Evolutionary conservation across 2,797 vertebrate species (phyloP), one percentile per base, ranked within the genome.

Genomic region (Craterocephalus amniculus): DNA sequence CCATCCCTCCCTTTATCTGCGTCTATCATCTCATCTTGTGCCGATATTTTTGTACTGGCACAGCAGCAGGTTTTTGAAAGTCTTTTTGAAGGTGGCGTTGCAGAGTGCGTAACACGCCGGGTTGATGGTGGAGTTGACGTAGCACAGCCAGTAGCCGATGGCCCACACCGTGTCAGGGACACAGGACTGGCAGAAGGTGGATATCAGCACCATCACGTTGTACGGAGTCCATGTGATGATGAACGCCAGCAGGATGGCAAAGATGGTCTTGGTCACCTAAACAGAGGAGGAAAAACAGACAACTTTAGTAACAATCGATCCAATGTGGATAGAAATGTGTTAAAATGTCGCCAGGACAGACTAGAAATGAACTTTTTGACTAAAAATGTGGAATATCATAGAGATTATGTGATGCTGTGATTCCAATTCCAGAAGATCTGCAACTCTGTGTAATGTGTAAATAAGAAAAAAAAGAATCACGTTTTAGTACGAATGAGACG

Each of bases 51-150:
- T 97, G 79, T 99, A 99, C 86, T 99, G 97, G 92, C 98, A 99
- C 85, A 98, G 93, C 68, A 99, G 93, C 77, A 99, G 95, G 89
- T 99, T 98, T 90, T 97, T 97, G 89, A 99, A 99, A 24, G 98
- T 99, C 93, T 99, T 99, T 92, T 99, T 99, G 89, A 99, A 99
- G 0, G 98, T 99, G 85, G 96, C 97, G 1, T 99, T 99, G 93
- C 98, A 99, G 86, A 99, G 95, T 29, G 98, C 98, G 0, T 99
- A 99, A 88, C 98, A 99, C 70, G 97, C 97, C 0, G 98, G 98
- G 87, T 99, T 99, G 90, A 99, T 96, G 71, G 98, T 99, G 74
- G 97, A 99, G 93, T 99, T 99, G 90, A 99, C 97, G 0, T 99
- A 99, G 84, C 98, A 99, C 73, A 99, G 95, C 98, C 98, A 99